A percentile compares a stretch with the other conserved stretches of the same genome.
Evolutionary conservation across 2,888 invertebrate species (phyloP).

Genomic region (Hoplodrina blanda): DNA sequence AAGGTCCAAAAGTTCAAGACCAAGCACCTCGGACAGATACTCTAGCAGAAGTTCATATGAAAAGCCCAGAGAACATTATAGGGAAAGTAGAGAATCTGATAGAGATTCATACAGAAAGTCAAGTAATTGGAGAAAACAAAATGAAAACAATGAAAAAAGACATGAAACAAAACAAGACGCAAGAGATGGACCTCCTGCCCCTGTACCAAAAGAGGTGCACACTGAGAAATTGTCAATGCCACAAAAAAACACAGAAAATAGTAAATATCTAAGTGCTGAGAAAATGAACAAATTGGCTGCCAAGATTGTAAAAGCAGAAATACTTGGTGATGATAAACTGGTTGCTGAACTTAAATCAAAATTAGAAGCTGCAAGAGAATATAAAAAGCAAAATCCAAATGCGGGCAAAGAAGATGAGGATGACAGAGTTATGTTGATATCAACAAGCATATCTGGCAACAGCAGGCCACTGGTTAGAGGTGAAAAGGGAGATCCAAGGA

Average conservation of each 20-base stretch:
- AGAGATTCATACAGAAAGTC: slow-evolving; percentile 55
- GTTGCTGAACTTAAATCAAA: slow-evolving; percentile 93
- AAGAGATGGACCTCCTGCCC: slow-evolving; percentile 22
- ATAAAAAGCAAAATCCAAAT: slow-evolving; percentile 84
- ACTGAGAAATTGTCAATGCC: neutral
- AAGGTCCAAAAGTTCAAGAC: slow-evolving; percentile 54
- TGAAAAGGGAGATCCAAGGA: slow-evolving; percentile 82
- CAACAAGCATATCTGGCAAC: slow-evolving; percentile 92
- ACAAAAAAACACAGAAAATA: slow-evolving; percentile 54
- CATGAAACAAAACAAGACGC: slow-evolving; percentile 21
- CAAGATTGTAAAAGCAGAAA: slow-evolving; percentile 97
- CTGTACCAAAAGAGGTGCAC: slow-evolving; percentile 17
- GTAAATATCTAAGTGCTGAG: slow-evolving; percentile 92
- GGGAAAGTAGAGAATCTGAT: slow-evolving; percentile 37
- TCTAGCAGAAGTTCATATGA: slow-evolving; percentile 40
- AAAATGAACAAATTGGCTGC: slow-evolving; percentile 98
- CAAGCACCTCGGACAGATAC: slow-evolving; percentile 26
- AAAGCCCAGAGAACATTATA: slow-evolving; percentile 45
- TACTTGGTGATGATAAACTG: slow-evolving; percentile 95
- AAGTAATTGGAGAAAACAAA: slow-evolving; percentile 73
- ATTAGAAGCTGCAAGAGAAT: slow-evolving; percentile 93
- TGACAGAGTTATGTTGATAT: slow-evolving; percentile 92
- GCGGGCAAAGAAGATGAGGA: slow-evolving; percentile 78
- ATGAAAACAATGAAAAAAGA: slow-evolving; percentile 33
- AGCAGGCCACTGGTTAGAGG: slow-evolving; percentile 91